phyloP scores from a whole-genome alignment of 2,113 vertebrate species.

The pig (Sus scrofa) region DNA sequence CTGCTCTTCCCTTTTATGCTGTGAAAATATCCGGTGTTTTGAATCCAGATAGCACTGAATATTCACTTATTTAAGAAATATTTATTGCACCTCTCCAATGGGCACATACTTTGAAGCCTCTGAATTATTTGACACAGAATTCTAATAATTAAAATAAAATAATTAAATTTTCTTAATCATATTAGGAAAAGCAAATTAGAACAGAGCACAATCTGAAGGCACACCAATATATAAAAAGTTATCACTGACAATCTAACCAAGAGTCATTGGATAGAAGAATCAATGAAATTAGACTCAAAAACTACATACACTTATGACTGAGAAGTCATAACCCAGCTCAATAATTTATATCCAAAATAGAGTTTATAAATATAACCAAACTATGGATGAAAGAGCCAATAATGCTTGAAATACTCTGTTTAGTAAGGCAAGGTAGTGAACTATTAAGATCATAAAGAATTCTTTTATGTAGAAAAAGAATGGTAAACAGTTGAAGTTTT shows the following conservation, averaged over 20 bases:
- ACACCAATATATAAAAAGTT: background rate
- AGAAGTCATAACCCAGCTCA: background rate
- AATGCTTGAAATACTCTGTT: background rate
- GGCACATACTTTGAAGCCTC: background rate
- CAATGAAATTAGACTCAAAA: background rate
- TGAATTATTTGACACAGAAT: background rate
- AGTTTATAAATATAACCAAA: background rate
- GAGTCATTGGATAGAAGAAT: background rate
- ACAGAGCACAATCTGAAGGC: background rate
- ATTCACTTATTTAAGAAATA: conserved; percentile 26
- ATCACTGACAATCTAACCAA: background rate
- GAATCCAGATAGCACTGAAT: background rate
- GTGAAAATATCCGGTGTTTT: background rate
- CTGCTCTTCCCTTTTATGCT: background rate
- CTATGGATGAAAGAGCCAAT: background rate
- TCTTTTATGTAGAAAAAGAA: background rate
- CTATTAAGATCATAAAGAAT: background rate
- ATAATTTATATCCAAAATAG: background rate
- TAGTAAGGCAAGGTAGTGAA: background rate
- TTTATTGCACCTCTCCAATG: conserved; percentile 33
- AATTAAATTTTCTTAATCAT: conserved; percentile 23
- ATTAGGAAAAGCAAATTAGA: background rate
- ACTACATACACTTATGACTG: background rate
- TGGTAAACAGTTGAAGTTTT: background rate
- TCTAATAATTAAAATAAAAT: no score